Conservation (phyloP, 2,888 invertebrate genomes). For the Aspidapion aeneum region DNA sequence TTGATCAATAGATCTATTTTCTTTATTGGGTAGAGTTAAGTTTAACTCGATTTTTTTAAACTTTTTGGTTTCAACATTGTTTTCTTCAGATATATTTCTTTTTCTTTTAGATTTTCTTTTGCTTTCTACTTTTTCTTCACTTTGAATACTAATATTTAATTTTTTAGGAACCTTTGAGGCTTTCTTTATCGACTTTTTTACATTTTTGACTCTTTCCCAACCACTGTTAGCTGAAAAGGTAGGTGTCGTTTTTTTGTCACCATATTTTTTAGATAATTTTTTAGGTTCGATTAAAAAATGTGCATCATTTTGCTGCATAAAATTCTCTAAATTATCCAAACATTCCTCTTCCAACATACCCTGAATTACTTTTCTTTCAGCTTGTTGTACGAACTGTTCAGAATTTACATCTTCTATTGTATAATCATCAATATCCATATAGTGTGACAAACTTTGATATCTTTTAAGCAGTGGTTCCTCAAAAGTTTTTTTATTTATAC, state of each 20-base stretch:
- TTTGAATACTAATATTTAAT: slow-evolving; percentile 17
- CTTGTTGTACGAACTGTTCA: slow-evolving; percentile 19
- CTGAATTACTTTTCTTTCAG: slow-evolving; percentile 30
- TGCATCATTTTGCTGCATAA: slow-evolving; percentile 15
- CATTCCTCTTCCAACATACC: slow-evolving; percentile 37
- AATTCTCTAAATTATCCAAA: slow-evolving; percentile 33
- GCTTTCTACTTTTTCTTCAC: neutral
- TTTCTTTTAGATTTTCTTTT: slow-evolving; percentile 3
- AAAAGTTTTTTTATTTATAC: slow-evolving; percentile 2
- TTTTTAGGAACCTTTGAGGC: slow-evolving; percentile 12
- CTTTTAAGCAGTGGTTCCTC: slow-evolving; percentile 12
- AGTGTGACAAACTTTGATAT: slow-evolving; percentile 17
- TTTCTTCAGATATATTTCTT: neutral
- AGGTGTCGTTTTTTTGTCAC: neutral
- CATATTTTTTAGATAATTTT: neutral
- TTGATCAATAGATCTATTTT: neutral
- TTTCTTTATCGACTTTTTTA: slow-evolving; percentile 14
- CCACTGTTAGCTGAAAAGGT: slow-evolving; percentile 8
- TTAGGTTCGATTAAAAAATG: neutral
- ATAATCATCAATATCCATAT: slow-evolving; percentile 18
- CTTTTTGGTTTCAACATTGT: slow-evolving; percentile 7
- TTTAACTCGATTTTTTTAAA: neutral
- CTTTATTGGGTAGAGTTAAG: neutral
- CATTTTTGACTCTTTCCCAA: slow-evolving; percentile 15
- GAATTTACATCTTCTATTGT: slow-evolving; percentile 19